A percentile compares a stretch with the other conserved stretches of the same genome.
Evolutionary conservation across 2,797 vertebrate genomes (phyloP).

Genomic region (Euthynnus affinis): DNA sequence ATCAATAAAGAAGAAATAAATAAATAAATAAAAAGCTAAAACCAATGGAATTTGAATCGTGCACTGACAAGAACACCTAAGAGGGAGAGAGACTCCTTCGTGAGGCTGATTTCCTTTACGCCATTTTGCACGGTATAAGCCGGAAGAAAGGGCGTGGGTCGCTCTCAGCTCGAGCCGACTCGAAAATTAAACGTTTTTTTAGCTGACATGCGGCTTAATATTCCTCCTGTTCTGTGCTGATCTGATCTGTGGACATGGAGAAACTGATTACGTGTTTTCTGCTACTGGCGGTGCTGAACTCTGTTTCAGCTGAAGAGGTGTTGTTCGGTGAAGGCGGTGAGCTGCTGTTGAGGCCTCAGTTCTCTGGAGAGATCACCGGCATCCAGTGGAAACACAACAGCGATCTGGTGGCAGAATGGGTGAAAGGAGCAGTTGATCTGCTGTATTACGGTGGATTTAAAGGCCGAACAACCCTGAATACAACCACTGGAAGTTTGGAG

Average conservation of each 20-base stretch:
- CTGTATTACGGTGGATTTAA: rapidly evolving
- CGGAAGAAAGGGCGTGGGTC: neutral
- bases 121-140: no score
- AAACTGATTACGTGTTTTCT: rapidly evolving
- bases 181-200: neutral
- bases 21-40: neutral
- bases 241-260: neutral
- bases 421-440: rapidly evolving
- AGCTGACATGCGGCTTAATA: neutral
- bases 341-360: rapidly evolving
- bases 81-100: no score
- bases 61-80: neutral
- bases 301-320: rapidly evolving
- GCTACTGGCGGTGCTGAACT: rapidly evolving
- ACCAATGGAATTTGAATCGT: rapidly evolving
- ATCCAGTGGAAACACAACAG: neutral
- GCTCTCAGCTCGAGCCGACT: neutral
- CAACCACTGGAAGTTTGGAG: rapidly evolving
- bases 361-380: rapidly evolving
- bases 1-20: neutral
- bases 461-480: rapidly evolving
- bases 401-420: neutral
- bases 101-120: no score
- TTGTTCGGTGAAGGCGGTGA: rapidly evolving
- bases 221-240: rapidly evolving